A percentile compares a stretch with the other conserved stretches of the same genome.
phyloP scores from a whole-genome alignment of 1,140 invertebrate species.

The Orchesella cincta region DNA sequence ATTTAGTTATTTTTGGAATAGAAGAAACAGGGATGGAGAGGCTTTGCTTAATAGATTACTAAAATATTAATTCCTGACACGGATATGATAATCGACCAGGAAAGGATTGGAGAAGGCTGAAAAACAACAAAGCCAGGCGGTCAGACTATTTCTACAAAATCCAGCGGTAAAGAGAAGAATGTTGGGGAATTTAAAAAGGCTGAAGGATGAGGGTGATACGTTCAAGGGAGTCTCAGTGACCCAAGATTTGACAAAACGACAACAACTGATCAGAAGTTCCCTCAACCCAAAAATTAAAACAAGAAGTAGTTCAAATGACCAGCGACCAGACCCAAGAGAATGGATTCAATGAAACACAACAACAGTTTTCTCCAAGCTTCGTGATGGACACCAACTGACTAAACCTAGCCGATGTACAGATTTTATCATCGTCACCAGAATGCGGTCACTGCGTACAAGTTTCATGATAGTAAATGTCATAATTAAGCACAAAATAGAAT shows the following conservation, averaged over 20 bases:
- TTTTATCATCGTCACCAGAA: neutral
- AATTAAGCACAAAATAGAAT: neutral
- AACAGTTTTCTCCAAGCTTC: neutral
- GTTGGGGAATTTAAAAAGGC: neutral
- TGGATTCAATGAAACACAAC: neutral
- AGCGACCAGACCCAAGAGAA: too few species aligned
- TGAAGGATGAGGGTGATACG: neutral
- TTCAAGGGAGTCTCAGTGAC: neutral
- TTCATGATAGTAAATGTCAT: neutral
- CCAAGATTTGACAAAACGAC: neutral
- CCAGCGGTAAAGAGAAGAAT: neutral
- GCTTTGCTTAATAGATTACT: neutral
- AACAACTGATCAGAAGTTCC: too few species aligned
- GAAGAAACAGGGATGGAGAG: neutral
- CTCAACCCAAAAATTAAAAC: too few species aligned
- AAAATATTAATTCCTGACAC: neutral
- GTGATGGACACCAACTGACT: too few species aligned
- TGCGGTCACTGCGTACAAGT: neutral
- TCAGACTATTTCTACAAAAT: neutral
- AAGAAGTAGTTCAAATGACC: too few species aligned
- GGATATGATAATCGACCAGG: neutral
- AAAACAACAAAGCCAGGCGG: neutral
- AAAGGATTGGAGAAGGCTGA: neutral
- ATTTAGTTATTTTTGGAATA: slow-evolving; percentile 1
- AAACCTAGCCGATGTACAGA: too few species aligned